phyloP scores from a whole-genome alignment of 1,140 invertebrate species.

The Tribolium madens region DNA sequence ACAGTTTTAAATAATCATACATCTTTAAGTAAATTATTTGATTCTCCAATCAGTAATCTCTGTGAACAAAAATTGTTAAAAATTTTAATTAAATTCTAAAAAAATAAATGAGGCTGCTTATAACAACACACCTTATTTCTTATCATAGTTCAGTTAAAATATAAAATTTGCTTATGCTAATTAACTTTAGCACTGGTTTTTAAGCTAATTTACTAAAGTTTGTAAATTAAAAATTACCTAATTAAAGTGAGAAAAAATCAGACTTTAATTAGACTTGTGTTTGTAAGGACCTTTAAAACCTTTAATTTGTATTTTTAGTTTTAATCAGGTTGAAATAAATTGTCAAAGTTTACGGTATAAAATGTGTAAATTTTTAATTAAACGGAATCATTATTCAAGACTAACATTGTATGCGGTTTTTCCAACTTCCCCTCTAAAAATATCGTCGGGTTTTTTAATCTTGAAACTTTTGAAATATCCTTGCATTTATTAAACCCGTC shows the following conservation, averaged over 20 bases:
- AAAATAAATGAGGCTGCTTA: too few relatives aligned
- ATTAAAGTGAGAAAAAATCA: not conserved
- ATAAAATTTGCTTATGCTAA: not conserved
- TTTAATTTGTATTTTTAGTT: too few relatives aligned
- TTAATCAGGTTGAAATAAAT: not conserved
- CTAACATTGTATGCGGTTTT: not conserved
- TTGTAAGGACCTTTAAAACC: not conserved
- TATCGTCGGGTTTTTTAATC: conserved; percentile 4
- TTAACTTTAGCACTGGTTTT: not conserved
- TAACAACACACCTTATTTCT: too few relatives aligned
- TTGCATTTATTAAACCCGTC: conserved; percentile 31
- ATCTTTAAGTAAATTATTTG: not conserved
- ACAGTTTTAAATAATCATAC: not conserved
- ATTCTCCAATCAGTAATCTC: too few relatives aligned
- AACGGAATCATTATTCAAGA: not conserved
- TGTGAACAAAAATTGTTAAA: too few relatives aligned
- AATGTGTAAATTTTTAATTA: not conserved
- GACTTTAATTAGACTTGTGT: not conserved
- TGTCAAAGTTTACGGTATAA: not conserved
- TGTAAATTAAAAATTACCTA: not conserved
- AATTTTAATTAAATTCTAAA: too few relatives aligned
- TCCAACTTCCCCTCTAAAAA: not conserved
- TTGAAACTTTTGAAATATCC: conserved; percentile 37
- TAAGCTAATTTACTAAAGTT: not conserved
- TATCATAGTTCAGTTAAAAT: not conserved